A percentile compares a stretch with the other conserved stretches of the same genome.
Conservation (phyloP, 2,888 invertebrate genomes). For the Phalera bucephala region DNA sequence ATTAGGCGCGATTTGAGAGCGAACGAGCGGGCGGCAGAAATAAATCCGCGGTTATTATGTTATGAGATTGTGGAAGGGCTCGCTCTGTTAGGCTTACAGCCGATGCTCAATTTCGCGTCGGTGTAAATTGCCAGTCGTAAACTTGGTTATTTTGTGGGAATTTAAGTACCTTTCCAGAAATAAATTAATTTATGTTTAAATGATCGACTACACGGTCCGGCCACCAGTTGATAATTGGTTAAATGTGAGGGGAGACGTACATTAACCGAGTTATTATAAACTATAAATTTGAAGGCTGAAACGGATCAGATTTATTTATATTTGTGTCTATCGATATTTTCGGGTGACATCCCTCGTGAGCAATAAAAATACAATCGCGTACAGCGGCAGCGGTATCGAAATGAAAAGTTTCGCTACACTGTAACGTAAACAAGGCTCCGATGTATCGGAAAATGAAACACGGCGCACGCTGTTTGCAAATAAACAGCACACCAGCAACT, state of each 20-base stretch:
- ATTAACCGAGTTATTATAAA: too few relatives aligned
- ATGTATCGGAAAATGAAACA: constrained; percentile 64
- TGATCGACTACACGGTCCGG: constrained; percentile 24
- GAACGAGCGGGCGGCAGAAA: constrained; percentile 77
- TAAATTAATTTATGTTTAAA: constrained; percentile 39
- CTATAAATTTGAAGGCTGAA: too few relatives aligned
- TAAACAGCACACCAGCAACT: constrained; percentile 66
- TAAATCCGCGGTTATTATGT: constrained; percentile 81
- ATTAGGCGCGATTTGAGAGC: constrained; percentile 81
- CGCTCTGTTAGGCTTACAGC: constrained; percentile 63
- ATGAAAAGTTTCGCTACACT: constrained; percentile 44
- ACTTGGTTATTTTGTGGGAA: constrained; percentile 61
- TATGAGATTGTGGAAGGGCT: constrained; percentile 75
- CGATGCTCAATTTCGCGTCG: constrained; percentile 71
- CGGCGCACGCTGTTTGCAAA: constrained; percentile 62
- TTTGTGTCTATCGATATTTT: too few relatives aligned
- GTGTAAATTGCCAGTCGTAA: constrained; percentile 71
- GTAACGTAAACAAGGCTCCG: constrained; percentile 61
- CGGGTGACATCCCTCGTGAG: constrained; percentile 1
- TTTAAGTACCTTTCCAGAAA: constrained; percentile 54
- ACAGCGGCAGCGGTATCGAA: constrained; percentile 18
- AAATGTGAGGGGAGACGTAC: constrained; percentile 7
- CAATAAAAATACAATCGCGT: constrained; percentile 19
- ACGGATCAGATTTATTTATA: too few relatives aligned
- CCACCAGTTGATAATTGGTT: constrained; percentile 20